Percentiles rank a stretch among this genome's conserved stretches.
These are phyloP conservation scores for Tamias sibiricus DNA, from an alignment of 2,113 vertebrate genomes.

Conservation along the genomic window DNA sequence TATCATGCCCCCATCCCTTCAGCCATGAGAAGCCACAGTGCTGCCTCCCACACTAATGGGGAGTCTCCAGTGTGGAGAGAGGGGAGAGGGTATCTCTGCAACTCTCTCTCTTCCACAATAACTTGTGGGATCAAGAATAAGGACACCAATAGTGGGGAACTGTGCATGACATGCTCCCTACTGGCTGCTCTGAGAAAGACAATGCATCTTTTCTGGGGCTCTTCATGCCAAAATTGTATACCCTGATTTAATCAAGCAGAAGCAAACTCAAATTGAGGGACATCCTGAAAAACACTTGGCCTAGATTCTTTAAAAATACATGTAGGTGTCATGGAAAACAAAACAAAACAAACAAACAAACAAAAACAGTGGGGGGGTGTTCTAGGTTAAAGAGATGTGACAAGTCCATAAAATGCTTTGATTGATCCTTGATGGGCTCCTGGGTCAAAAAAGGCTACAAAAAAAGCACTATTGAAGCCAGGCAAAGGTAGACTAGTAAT, in stretches of 20 bases:
- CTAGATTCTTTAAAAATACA: background rate
- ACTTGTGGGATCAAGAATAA: background rate
- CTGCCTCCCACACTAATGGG: background rate
- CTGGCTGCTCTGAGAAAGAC: background rate
- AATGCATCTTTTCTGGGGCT: fast-evolving
- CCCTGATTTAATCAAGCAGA: background rate
- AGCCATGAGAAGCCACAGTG: background rate
- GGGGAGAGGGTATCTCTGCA: background rate
- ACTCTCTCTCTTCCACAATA: background rate
- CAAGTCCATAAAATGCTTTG: background rate
- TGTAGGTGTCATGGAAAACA: background rate
- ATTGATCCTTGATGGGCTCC: background rate
- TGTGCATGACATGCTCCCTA: background rate
- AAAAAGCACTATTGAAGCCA: background rate
- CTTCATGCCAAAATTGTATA: background rate
- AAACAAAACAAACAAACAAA: background rate
- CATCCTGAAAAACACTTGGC: background rate
- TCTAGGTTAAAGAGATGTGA: background rate
- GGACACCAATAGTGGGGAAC: background rate
- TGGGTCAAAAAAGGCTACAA: background rate
- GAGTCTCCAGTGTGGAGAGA: background rate
- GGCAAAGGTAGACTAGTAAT: too few species aligned
- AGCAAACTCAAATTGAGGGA: background rate
- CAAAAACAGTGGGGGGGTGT: too few species aligned
- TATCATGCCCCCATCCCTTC: too few species aligned